phyloP scores from a whole-genome alignment of 2,888 invertebrate species.

The Diplolepis rosae region DNA sequence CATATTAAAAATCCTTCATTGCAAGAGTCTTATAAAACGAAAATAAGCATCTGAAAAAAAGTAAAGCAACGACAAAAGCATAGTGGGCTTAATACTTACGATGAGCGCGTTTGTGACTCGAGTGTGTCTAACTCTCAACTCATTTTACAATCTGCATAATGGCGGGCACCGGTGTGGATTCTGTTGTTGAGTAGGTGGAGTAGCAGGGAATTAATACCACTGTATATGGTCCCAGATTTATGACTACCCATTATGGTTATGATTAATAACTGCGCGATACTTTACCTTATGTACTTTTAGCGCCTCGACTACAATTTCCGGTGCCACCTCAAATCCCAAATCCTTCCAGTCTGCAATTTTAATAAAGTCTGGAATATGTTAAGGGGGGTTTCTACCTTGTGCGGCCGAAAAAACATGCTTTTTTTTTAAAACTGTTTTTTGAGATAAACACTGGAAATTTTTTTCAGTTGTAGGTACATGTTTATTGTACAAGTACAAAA shows the following conservation, averaged over 20 bases:
- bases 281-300: background rate
- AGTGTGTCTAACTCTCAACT: constrained; percentile 23
- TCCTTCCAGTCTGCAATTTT: too few species aligned
- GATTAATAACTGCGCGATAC: constrained; percentile 15
- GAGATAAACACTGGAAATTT: too few species aligned
- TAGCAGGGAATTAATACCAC: constrained; percentile 6
- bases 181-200: constrained; percentile 10
- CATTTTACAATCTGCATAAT: constrained; percentile 28
- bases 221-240: constrained; percentile 16
- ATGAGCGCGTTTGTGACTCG: background rate
- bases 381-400: too few species aligned
- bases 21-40: background rate
- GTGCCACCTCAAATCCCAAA: background rate
- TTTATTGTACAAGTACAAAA: too few species aligned
- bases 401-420: too few species aligned
- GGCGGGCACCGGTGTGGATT: constrained; percentile 16
- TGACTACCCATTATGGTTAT: constrained; percentile 7
- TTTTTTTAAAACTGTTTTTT: too few species aligned
- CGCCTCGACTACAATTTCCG: background rate
- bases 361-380: too few species aligned
- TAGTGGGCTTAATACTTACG: constrained; percentile 14
- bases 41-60: background rate
- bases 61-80: constrained; percentile 3
- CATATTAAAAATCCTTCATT: constrained; percentile 14
- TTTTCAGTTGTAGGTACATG: too few species aligned